These are phyloP conservation scores for Nilaparvata lugens DNA, from an alignment of 1,140 invertebrate genomes.

Conservation along the genomic window DNA sequence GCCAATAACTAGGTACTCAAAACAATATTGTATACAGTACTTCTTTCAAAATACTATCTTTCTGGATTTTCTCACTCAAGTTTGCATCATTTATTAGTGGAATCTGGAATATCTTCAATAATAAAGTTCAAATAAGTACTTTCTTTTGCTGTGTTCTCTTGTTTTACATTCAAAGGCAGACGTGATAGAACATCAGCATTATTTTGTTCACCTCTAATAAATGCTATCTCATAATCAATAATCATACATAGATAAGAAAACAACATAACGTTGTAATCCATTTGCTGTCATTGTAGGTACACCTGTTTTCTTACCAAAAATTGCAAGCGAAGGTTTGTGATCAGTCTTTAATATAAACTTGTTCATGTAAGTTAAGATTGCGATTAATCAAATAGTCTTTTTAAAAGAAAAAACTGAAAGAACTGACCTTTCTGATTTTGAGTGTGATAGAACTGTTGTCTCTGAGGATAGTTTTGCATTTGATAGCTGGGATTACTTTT, in stretches of 20 bases:
- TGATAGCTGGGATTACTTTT: too few relatives aligned
- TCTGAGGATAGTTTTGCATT: too few relatives aligned
- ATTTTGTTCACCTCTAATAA: conserved; percentile 25
- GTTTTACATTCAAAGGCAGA: conserved; percentile 11
- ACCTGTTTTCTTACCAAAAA: conserved; percentile 34
- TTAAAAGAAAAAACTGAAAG: conserved; percentile 38
- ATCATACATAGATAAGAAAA: conserved; percentile 31
- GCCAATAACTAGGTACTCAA: too few relatives aligned
- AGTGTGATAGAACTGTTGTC: too few relatives aligned
- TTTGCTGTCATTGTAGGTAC: conserved; percentile 27
- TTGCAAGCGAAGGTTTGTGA: conserved; percentile 36
- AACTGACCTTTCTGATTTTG: too few relatives aligned
- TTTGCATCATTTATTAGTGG: too few relatives aligned
- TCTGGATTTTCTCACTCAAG: too few relatives aligned
- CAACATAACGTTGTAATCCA: conserved; percentile 31
- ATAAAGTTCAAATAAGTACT: too few relatives aligned
- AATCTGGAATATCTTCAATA: too few relatives aligned
- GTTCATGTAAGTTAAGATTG: conserved; percentile 35
- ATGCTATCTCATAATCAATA: conserved; percentile 32
- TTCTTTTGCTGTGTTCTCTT: too few relatives aligned
- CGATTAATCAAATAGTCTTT: conserved; percentile 41
- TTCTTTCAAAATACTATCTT: too few relatives aligned
- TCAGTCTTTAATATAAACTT: conserved; percentile 38
- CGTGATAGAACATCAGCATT: conserved; percentile 30
- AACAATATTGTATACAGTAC: too few relatives aligned